Base-by-base conservation (phyloP, 2,113 vertebrate species). In the Sakesphorus luctuosus region DNA sequence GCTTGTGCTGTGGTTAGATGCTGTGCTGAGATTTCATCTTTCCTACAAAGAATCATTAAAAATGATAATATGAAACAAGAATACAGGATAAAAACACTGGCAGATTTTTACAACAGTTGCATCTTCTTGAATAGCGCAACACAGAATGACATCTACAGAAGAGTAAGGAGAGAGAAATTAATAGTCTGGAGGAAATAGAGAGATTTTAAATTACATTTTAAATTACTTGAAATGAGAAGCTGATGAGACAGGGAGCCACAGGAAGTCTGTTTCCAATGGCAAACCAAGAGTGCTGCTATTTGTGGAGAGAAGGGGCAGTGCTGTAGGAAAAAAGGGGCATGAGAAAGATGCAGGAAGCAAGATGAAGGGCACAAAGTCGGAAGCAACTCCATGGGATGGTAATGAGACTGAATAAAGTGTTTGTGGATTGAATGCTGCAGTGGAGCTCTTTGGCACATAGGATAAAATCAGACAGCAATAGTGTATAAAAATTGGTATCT, bases 281-380 rank as follows among this genome's bases (percentile, higher is more conserved):
- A 96, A 90, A 93, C 92, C 86, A 97, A 92, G 94, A 97, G 95
- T 95, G 96, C 89, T 97, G 89, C 96, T 97, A 97, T 97, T 97
- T 97, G 93, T 95, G 94, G 95, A 88, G 80, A 94, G 62, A 96
- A 96, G 90, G 94, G 94, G 88, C 88, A 95, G 92, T 75, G 76
- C 95, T 91, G 80, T 82, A 84, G 83, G 83, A 87, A 90, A 68
- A 93, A 92, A 91, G 94, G 89, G 95, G 84, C 90, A 92, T 3
- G 23, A 74, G 72, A 85, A 91, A 86, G 75, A 95, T 96, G 61
- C 94, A 95, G 94, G 93, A 92, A 91, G 82, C 8, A 68, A 95
- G 72, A 94, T 94, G 94, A 94, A 94, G 90, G 88, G 90, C 92
- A 95, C 3, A 6, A 92, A 97, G 89, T 95, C 31, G 6, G 96